Evolutionary conservation across 2,888 invertebrate genomes (phyloP).

Genomic region (Gastracanthus pulcherrimus): DNA sequence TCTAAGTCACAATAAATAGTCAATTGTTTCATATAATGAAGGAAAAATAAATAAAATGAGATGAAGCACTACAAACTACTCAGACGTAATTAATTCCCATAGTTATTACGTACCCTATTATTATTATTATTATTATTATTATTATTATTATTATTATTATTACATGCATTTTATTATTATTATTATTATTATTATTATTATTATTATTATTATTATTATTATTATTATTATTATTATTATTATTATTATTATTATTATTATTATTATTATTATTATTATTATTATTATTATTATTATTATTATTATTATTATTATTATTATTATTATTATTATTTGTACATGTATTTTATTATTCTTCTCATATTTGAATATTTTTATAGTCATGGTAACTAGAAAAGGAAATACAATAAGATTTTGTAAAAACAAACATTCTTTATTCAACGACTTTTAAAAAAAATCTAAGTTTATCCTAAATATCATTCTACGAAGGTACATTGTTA

Average conservation of each 20-base stretch:
- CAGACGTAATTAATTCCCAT: not conserved
- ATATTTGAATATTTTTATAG: not conserved
- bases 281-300: constrained; percentile 25
- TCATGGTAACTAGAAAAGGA: not conserved
- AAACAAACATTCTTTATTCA: constrained; percentile 58
- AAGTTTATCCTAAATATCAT: constrained; percentile 45
- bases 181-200: constrained; percentile 24
- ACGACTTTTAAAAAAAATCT: constrained; percentile 54
- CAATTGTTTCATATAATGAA: constrained; percentile 73
- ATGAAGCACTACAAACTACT: constrained; percentile 55
- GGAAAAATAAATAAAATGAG: constrained; percentile 66
- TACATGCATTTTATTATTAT: not conserved
- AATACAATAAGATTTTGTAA: constrained; percentile 34
- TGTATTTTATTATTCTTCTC: not conserved
- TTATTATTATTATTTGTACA: too few species aligned
- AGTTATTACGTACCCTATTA: constrained; percentile 30
- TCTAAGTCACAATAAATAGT: constrained; percentile 73
- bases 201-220: constrained; percentile 34
- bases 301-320: constrained; percentile 23
- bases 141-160: too few species aligned
- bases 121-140: too few species aligned
- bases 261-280: constrained; percentile 34
- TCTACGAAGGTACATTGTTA: constrained; percentile 48
- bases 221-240: constrained; percentile 25
- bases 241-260: constrained; percentile 24